Base-by-base conservation (phyloP, 1,140 invertebrate species). In the Archegozetes longisetosus region DNA sequence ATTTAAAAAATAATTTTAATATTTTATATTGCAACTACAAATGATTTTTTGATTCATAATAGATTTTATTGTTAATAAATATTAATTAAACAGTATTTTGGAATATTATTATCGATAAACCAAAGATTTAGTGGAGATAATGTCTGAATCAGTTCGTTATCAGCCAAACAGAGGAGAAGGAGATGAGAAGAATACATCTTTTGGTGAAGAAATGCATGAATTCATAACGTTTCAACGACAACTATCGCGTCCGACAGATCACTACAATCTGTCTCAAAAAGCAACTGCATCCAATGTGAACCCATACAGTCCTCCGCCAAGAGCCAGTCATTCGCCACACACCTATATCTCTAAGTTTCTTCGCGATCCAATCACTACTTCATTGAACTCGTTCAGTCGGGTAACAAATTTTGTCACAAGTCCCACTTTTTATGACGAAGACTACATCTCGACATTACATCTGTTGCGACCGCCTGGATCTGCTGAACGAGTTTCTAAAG, bases 221-320 rank as follows among this genome's bases (percentile, higher is more conserved):
- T 58, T 58, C 24, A 58, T 58, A 2, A 20, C 20, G 2, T 55
- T 55, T 27, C 40, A 48, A 23, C 46, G 17, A 57, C 2, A 23
- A 58, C 58, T 50, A 22, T 40, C 32, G 17, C 32, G 52, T 0
- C 51, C 59, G 20, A 54, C 13, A n/a, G 52, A 54, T 24, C 51
- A 53, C 26, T 50, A 12, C 24, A 12, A 20, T 28, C n/a, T 26
- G 26, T 55, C 26, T 26, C 17, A n/a, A 6, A 13, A 20, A 23
- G 13, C 24, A 14, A 23, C 50, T 4, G 9, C 46, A 1, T 1
- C 25, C 24, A 13, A 51, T 47, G n/a, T n/a, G n/a, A 61, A 61
- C 32, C 53, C 53, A n/a, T 62, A 62, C 26, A 40, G 26, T 20
- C 61, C 61, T 14, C 61, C 61, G 9, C 58, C 58, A 17, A 27